Percentiles rank a stretch among this genome's conserved stretches.
Conservation (phyloP, 2,113 vertebrate genomes). For the Pterocles orientalis region DNA sequence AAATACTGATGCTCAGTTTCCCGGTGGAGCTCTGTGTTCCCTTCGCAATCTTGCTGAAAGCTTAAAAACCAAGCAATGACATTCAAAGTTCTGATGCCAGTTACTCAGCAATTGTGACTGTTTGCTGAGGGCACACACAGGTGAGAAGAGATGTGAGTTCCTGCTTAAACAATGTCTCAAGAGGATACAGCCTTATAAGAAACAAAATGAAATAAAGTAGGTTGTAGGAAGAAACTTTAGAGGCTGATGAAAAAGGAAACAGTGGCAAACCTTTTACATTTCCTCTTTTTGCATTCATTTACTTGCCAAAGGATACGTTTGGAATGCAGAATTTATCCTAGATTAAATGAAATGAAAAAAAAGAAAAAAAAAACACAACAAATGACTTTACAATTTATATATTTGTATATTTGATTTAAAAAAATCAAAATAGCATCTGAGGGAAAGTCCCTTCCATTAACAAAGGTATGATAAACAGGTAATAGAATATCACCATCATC, state of each 20-base stretch:
- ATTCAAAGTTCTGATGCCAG: slow-evolving; percentile 26
- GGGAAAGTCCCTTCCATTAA: neutral
- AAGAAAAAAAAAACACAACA: no score
- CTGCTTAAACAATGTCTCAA: neutral
- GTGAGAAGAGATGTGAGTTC: neutral
- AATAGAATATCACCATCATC: neutral
- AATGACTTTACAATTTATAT: neutral
- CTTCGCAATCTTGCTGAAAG: slow-evolving; percentile 53
- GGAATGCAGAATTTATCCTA: neutral
- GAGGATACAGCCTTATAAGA: neutral
- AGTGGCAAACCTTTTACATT: neutral
- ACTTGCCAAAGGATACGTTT: neutral
- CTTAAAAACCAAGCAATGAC: slow-evolving; percentile 19
- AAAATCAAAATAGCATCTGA: neutral
- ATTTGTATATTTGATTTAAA: neutral
- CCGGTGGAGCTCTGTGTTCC: slow-evolving; percentile 29
- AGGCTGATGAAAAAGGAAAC: neutral
- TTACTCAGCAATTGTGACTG: neutral
- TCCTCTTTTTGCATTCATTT: neutral
- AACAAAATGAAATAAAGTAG: slow-evolving; percentile 20
- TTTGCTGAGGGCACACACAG: neutral
- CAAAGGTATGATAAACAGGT: neutral
- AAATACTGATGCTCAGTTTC: slow-evolving; percentile 29
- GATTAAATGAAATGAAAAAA: neutral
- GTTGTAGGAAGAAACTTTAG: neutral